Base-by-base conservation (phyloP, 2,888 invertebrate species). In the Sminthurinus aureus region DNA sequence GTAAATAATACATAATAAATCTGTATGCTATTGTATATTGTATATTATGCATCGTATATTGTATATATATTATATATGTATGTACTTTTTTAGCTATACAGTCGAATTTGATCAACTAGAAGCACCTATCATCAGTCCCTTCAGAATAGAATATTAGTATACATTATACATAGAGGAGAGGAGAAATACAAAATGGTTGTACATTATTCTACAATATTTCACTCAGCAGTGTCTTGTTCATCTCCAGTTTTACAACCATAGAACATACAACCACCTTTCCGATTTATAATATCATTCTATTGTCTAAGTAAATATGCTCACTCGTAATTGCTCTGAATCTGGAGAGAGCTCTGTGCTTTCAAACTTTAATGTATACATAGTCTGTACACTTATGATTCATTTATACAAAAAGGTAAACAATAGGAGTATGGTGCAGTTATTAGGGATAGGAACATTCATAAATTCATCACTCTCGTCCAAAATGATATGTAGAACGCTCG, bases 141-240 rank as follows among this genome's bases (percentile, higher is more conserved):
- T 67, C 82, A 38, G 38, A 38, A 38, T 6, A 38, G 38, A 38
- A 38, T 38, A 1, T 38, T 38, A 38, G 38, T 38, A 38, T 38
- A 38, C 38, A 38, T 38, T 38, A 38, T 38, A 38, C 38, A 38
- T 38, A 38, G 38, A 38, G 38, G 38, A 38, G 38, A 38, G 38
- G 38, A 38, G 38, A 38, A 66, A 66, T 58, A 66, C 52, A 82
- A 78, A 78, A 64, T 84, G 80, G 81, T 81, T 76, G 77, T 77
- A 81, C 18, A 58, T 84, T 84, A 84, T 84, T 84, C 76, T 84
- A 81, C 83, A 81, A 84, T 84, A 84, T 84, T 84, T 84, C 83
- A 84, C 81, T 77, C 76, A 81, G 80, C 78, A 76, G 51, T 76
- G 38, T 38, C 38, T 38, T 38, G 76, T 76, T 82, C 67, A 51